Evolutionary conservation across 2,888 invertebrate genomes (phyloP).

Genomic region (Allophyes oxyacanthae): DNA sequence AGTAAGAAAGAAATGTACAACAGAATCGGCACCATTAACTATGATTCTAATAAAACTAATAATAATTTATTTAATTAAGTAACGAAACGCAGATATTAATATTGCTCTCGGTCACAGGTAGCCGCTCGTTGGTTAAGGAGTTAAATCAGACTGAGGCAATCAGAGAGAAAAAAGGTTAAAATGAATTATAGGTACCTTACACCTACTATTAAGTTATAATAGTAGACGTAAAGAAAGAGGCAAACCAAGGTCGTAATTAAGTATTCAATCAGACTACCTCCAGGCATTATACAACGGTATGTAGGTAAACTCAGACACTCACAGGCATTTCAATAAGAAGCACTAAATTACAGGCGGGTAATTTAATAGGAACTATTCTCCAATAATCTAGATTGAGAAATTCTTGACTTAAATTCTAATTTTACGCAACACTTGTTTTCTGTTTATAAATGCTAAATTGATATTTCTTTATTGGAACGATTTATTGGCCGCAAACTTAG

Average conservation of each 20-base stretch:
- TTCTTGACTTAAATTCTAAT: conserved; percentile 21
- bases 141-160: conserved; percentile 2
- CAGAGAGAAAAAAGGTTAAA: conserved; percentile 10
- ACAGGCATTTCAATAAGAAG: conserved; percentile 36
- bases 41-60: no score
- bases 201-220: conserved; percentile 26
- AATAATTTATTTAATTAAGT: no score
- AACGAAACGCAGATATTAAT: no score
- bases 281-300: conserved; percentile 8
- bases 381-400: conserved; percentile 29
- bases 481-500: conserved; percentile 8
- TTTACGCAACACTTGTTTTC: conserved; percentile 23
- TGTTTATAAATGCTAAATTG: conserved; percentile 2
- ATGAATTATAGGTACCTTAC: conserved; percentile 27
- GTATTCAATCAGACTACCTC: conserved; percentile 15
- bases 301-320: conserved; percentile 15
- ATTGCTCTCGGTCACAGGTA: no score
- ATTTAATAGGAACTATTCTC: conserved; percentile 8
- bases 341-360: conserved; percentile 27
- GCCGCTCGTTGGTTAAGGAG: no score
- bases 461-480: conserved; percentile 10
- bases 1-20: no score
- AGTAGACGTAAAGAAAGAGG: conserved; percentile 15
- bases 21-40: no score
- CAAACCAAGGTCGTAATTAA: conserved; percentile 17